A percentile compares a stretch with the other conserved stretches of the same genome.
These are phyloP conservation scores for Ectemnius continuus DNA, from an alignment of 2,888 invertebrate genomes.

Conservation along the genomic window DNA sequence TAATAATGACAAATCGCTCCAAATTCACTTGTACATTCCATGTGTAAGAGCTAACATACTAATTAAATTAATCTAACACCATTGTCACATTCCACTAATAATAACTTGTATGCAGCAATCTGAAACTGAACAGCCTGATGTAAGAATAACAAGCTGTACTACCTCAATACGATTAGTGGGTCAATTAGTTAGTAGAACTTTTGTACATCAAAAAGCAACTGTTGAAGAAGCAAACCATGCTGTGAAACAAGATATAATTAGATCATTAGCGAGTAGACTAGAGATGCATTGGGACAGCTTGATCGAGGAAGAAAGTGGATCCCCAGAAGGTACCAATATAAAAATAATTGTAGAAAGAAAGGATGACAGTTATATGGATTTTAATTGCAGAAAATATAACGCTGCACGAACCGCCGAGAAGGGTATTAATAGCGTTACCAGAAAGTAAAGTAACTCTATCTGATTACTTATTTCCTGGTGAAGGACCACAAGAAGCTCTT, in stretches of 20 bases:
- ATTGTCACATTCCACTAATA: not conserved
- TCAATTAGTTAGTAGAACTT: conserved; percentile 87
- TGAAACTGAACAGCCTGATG: conserved; percentile 25
- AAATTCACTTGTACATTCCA: conserved; percentile 85
- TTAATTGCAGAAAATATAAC: conserved; percentile 83
- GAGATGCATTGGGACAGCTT: conserved; percentile 96
- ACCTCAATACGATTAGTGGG: conserved; percentile 87
- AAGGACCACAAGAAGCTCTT: conserved; percentile 89
- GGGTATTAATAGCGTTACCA: conserved; percentile 88
- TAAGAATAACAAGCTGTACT: conserved; percentile 76
- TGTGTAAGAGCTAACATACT: conserved; percentile 80
- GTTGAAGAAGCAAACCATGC: conserved; percentile 86
- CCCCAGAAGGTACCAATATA: conserved; percentile 82
- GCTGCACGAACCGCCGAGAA: conserved; percentile 92
- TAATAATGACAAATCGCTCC: conserved; percentile 79
- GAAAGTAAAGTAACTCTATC: conserved; percentile 85
- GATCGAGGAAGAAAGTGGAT: conserved; percentile 88
- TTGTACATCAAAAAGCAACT: conserved; percentile 87
- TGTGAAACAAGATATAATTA: conserved; percentile 89
- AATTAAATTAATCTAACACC: too few species aligned
- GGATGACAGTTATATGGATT: conserved; percentile 2
- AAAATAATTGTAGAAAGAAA: conserved; percentile 1
- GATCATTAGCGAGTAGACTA: conserved; percentile 90
- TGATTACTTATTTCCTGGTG: conserved; percentile 95
- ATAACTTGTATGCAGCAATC: conserved; percentile 26